A percentile compares a stretch with the other conserved stretches of the same genome.
phyloP scores from a whole-genome alignment of 2,113 vertebrate genomes.

The Chunga burmeisteri region DNA sequence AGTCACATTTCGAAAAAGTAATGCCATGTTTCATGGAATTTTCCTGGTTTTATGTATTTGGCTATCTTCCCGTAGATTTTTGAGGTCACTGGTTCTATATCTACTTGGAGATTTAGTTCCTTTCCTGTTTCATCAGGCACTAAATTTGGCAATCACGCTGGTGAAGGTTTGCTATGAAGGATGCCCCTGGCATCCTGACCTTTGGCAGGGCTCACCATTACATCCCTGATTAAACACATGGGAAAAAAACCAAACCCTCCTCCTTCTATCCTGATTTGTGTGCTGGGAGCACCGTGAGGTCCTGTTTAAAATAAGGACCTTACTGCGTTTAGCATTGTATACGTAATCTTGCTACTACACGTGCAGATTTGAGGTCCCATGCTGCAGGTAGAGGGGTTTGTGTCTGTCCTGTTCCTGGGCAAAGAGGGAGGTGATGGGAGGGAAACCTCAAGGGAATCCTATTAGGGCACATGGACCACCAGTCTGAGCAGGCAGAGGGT shows the following conservation, averaged over 20 bases:
- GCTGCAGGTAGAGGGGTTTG: not conserved
- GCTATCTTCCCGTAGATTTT: not conserved
- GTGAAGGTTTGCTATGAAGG: not conserved
- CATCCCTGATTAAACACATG: no score
- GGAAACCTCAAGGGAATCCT: not conserved
- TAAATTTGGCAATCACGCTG: not conserved
- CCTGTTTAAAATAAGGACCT: not conserved
- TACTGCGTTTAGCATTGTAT: no score
- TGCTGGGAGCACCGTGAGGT: not conserved
- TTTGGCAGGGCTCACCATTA: not conserved
- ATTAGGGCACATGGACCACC: fast-evolving
- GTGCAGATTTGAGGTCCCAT: not conserved
- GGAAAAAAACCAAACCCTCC: not conserved
- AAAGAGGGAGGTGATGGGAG: not conserved
- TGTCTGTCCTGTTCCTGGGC: not conserved
- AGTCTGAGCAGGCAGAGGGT: not conserved
- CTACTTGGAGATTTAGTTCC: not conserved
- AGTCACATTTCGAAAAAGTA: not conserved
- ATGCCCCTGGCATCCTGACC: not conserved
- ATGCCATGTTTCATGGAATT: not conserved
- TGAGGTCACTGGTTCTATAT: slow-evolving; percentile 13
- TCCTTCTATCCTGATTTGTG: not conserved
- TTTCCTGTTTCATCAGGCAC: not conserved
- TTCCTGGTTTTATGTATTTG: not conserved
- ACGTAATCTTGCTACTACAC: fast-evolving